Evolutionary conservation across 2,113 vertebrate species (phyloP), one percentile per base, ranked within the genome.

Genomic region (Dicerorhinus sumatrensis): DNA sequence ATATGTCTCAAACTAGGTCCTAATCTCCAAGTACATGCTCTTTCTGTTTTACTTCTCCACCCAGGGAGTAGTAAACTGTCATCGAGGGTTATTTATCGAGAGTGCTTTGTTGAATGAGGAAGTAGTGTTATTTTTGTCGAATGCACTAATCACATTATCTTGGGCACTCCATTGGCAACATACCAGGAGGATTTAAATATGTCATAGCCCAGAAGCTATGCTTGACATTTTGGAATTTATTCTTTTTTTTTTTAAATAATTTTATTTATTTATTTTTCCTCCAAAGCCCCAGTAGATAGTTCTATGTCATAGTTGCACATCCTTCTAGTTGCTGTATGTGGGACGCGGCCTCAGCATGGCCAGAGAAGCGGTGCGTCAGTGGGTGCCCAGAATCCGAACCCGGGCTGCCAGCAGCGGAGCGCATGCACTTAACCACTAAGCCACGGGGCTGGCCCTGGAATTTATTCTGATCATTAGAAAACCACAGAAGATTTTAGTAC

Each of bases 401-500:
- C n/a, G n/a, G n/a, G n/a, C n/a, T n/a, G n/a, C n/a, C n/a, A n/a
- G n/a, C n/a, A n/a, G n/a, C n/a, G n/a, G n/a, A n/a, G n/a, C n/a
- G n/a, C n/a, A n/a, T n/a, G n/a, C n/a, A n/a, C n/a, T n/a, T n/a
- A n/a, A n/a, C n/a, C n/a, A n/a, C n/a, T n/a, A n/a, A n/a, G n/a
- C n/a, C n/a, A n/a, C n/a, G n/a, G n/a, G n/a, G n/a, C n/a, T n/a
- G n/a, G n/a, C n/a, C n/a, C n/a, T 70, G 36, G 36, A 89, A 87
- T 95, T 93, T 90, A 92, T 18, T 75, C 63, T 92, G 75, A 76
- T 92, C 14, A 31, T 95, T 92, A 97, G 96, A 69, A 96, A 97
- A 65, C 51, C 83, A 94, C n/a, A 91, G 46, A 65, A 63, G n/a
- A 70, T 95, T 80, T n/a, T 58, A 58, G 85, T 29, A 88, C 31